Conservation (phyloP, 2,113 vertebrate species). For the Oreochromis spilurus region DNA sequence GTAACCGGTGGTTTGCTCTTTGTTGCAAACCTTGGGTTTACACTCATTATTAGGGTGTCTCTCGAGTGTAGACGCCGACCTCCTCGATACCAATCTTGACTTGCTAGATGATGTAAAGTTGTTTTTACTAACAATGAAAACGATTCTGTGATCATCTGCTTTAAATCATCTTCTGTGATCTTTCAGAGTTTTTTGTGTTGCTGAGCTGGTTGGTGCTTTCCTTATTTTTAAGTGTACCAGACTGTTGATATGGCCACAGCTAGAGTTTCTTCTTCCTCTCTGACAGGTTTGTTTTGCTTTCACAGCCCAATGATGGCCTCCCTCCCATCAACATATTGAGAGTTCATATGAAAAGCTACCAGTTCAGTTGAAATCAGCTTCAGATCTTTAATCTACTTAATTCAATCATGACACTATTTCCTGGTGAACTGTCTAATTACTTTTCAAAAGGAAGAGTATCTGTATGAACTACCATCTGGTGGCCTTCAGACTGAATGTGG, state of each 20-base stretch:
- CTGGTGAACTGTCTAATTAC: neutral
- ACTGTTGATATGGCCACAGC: neutral
- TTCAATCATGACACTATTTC: neutral
- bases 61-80: neutral
- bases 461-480: neutral
- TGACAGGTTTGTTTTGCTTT: neutral
- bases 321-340: neutral
- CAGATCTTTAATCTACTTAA: neutral
- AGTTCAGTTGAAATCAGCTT: neutral
- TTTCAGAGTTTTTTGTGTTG: neutral
- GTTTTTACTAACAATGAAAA: neutral
- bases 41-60: neutral
- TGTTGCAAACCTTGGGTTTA: neutral
- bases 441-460: neutral
- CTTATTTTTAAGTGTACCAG: neutral
- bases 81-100: neutral
- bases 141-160: neutral
- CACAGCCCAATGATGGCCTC: neutral
- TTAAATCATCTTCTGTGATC: neutral
- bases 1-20: neutral
- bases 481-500: neutral
- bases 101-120: neutral
- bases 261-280: neutral
- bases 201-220: neutral
- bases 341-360: neutral